phyloP scores from a whole-genome alignment of 2,888 invertebrate species.

The Chorisops tibialis region DNA sequence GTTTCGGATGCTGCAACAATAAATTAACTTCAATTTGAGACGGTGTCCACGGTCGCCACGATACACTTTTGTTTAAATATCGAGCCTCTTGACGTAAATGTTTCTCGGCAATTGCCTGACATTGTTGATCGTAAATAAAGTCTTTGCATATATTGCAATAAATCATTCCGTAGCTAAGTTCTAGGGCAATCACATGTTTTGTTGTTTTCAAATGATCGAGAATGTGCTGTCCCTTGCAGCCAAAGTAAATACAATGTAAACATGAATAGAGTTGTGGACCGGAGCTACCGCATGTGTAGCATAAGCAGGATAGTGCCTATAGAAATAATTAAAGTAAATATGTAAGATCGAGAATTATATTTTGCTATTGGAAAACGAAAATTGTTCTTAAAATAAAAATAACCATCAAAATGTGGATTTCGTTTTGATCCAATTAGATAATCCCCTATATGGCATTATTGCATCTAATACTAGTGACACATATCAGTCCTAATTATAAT shows the following conservation, averaged over 20 bases:
- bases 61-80: constrained; percentile 59
- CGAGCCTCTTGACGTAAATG: constrained; percentile 59
- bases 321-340: too few species aligned
- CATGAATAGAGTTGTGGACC: constrained; percentile 81
- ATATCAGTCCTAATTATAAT: too few species aligned
- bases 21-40: constrained; percentile 73
- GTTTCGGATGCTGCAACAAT: constrained; percentile 69
- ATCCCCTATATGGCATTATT: too few species aligned
- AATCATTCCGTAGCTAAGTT: constrained; percentile 83
- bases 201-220: constrained; percentile 78
- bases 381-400: too few species aligned
- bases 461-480: too few species aligned
- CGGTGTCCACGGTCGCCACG: constrained; percentile 76
- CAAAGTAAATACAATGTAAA: constrained; percentile 89
- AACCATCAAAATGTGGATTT: too few species aligned
- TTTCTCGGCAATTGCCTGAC: constrained; percentile 57
- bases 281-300: constrained; percentile 75
- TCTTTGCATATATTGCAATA: constrained; percentile 88
- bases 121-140: constrained; percentile 83
- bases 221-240: constrained; percentile 84
- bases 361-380: too few species aligned
- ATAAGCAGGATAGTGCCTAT: constrained; percentile 75
- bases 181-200: constrained; percentile 81
- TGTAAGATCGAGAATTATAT: too few species aligned
- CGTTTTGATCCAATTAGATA: too few species aligned